Evolutionary conservation across 2,797 vertebrate genomes (phyloP).

Genomic region (Vultur gryphus): DNA sequence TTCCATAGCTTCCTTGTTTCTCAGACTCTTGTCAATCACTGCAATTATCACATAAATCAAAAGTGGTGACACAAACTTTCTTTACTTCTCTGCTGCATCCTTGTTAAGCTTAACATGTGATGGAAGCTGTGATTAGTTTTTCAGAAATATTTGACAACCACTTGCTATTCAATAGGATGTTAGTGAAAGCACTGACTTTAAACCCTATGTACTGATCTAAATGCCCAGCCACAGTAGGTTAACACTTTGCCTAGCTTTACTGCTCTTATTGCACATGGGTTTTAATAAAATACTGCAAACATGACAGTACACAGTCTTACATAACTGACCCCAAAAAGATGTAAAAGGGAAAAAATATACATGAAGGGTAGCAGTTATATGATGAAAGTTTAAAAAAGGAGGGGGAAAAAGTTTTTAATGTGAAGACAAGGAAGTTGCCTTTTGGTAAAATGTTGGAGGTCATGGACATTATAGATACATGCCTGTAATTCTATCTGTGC

Average conservation of each 20-base stretch:
- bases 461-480: too few relatives aligned
- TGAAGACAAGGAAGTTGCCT: neutral
- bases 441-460: neutral
- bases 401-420: neutral
- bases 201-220: neutral
- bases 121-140: neutral
- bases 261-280: neutral
- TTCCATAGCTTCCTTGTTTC: neutral
- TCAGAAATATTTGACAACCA: neutral
- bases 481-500: neutral
- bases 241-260: neutral
- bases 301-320: neutral
- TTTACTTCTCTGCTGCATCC: neutral
- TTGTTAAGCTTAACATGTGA: neutral
- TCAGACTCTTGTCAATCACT: slow-evolving; percentile 25
- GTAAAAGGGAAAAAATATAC: neutral
- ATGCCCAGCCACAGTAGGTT: neutral
- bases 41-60: slow-evolving; percentile 38
- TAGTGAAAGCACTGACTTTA: neutral
- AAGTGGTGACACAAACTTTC: slow-evolving; percentile 22
- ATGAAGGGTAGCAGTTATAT: neutral
- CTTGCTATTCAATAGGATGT: neutral
- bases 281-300: neutral
- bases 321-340: neutral
- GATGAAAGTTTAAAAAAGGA: neutral